phyloP scores from a whole-genome alignment of 53 echinoderm and acorn worm genomes.

The Actinopyga echinites region DNA sequence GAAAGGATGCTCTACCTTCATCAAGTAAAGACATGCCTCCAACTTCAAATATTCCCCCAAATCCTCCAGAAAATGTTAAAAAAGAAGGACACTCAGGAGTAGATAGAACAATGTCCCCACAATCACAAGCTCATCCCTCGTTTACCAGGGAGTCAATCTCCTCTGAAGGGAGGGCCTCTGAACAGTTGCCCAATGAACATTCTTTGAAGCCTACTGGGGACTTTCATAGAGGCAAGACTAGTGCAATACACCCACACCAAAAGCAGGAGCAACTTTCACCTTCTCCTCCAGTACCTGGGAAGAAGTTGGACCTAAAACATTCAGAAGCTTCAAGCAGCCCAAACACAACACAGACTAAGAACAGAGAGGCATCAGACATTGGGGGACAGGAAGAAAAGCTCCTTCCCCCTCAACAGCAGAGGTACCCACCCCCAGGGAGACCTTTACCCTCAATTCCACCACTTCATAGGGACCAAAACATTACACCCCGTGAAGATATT shows the following conservation, averaged over 20 bases:
- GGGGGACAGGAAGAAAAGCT: neutral
- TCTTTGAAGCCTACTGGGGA: constrained; percentile 17
- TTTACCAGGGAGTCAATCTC: no score
- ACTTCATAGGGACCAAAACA: constrained; percentile 1
- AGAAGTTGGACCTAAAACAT: neutral
- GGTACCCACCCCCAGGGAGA: neutral
- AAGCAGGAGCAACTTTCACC: neutral
- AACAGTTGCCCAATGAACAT: constrained; percentile 5
- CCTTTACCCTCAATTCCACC: neutral
- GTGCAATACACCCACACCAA: neutral
- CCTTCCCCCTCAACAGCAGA: neutral
- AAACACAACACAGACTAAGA: neutral
- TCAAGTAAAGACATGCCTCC: no score
- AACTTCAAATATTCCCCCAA: no score
- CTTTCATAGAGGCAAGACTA: neutral
- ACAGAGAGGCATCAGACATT: neutral
- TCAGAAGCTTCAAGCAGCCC: constrained; percentile 1
- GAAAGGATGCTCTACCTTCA: no score
- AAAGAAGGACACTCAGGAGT: no score
- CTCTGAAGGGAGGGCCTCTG: neutral
- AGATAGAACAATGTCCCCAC: no score
- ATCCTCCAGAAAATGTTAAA: no score
- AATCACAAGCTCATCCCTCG: no score
- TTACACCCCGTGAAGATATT: neutral
- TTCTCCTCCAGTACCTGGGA: no score